Conservation (phyloP, 2,888 invertebrate genomes). For the Meiosimyza platycephala region DNA sequence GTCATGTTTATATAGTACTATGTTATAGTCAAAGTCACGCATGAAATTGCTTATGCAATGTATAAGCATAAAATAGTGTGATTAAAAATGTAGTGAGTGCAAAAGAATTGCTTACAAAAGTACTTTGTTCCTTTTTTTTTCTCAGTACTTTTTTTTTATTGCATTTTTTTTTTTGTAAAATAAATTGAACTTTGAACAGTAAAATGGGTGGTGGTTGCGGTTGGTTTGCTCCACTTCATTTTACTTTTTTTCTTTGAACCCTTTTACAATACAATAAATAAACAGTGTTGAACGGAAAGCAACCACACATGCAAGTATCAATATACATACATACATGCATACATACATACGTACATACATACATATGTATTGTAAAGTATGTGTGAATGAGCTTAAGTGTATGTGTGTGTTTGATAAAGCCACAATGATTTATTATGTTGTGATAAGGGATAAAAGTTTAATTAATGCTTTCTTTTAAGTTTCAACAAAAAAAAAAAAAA, state of each 20-base stretch:
- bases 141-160: background rate
- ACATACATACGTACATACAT: too few relatives aligned
- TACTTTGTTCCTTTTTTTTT: background rate
- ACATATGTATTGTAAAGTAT: background rate
- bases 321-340: too few relatives aligned
- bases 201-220: background rate
- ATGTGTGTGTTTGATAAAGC: conserved; percentile 11
- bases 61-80: background rate
- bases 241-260: too few relatives aligned
- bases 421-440: conserved; percentile 6
- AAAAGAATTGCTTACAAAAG: conserved; percentile 2
- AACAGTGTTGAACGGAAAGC: background rate
- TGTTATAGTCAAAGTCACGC: too few relatives aligned
- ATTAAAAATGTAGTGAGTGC: conserved; percentile 12
- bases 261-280: too few relatives aligned
- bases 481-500: background rate
- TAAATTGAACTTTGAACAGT: conserved; percentile 10
- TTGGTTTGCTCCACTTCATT: background rate
- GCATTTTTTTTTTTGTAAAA: background rate
- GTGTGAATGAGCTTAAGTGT: background rate
- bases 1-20: too few relatives aligned
- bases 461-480: background rate
- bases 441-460: conserved; percentile 9
- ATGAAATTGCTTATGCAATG: too few relatives aligned
- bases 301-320: conserved; percentile 1